Evolutionary conservation across 2,113 vertebrate species (phyloP), one percentile per base, ranked within the genome.

Genomic region (Notiomystis cincta): DNA sequence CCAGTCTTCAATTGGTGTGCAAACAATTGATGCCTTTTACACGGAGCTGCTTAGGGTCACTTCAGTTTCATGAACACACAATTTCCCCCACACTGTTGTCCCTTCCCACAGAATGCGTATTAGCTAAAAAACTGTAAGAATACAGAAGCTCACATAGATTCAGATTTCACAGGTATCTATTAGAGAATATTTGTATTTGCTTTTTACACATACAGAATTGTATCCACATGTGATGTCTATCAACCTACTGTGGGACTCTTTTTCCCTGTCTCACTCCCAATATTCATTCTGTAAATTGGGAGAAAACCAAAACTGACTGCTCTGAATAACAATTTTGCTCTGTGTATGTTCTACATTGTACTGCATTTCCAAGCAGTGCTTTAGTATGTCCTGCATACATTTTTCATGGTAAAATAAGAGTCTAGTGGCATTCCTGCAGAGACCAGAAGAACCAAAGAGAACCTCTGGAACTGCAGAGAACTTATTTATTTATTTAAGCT

Each of bases 21-120:
- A 80, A 89, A 93, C 89, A 95, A 92, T 70, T 73, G 84, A 71
- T 71, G 64, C 47, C 28, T 96, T 95, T 94, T 82, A 76, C 18
- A 76, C 14, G 66, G 91, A 92, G 58, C 38, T 81, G 87, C 85
- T 79, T 31, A 58, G 18, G 56, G 56, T 94, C 69, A 61, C 84
- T 53, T 92, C 77, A 81, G 56, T 82, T 90, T 76, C n/a, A 71
- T 10, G 31, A 95, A n/a, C 24, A 15, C 9, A 6, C 12, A 11
- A 48, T 61, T 80, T 87, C 61, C 45, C 48, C 56, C 62, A 62
- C 40, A 8, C n/a, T 44, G 33, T 37, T 66, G 51, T 66, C 22
- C 70, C 44, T 57, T 87, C 30, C n/a, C 67, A 37, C 65, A 92
- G 40, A 8, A 87, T 3, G 25, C 1, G 25, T 28, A 56, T 60